Percentiles rank a stretch among this genome's conserved stretches.
Conservation (phyloP, 2,888 invertebrate species). For the Caenorhabditis japonica region DNA sequence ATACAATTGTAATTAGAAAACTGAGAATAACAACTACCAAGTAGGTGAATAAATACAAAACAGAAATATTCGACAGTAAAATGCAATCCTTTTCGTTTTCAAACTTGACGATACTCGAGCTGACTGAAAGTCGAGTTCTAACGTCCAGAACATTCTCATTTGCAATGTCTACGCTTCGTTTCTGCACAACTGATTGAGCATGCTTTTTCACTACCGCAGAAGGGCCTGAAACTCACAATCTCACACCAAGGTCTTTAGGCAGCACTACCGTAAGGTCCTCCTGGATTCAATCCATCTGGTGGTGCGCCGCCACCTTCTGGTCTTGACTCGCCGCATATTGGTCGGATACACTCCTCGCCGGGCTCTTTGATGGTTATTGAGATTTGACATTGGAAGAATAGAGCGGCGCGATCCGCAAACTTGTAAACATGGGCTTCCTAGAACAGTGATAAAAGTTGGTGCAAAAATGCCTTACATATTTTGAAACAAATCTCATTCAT, state of each 20-base stretch:
- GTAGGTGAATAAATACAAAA: conserved; percentile 20
- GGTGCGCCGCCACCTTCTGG: conserved; percentile 30
- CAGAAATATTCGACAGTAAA: conserved; percentile 12
- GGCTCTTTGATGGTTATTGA: conserved; percentile 68
- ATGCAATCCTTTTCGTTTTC: not conserved
- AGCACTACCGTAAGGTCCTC: conserved; percentile 17
- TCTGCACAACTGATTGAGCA: not conserved
- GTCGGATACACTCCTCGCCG: conserved; percentile 47
- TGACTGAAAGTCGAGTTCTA: conserved; percentile 17
- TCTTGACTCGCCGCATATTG: conserved; percentile 46
- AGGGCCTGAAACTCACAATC: not conserved
- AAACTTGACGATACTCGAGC: not conserved
- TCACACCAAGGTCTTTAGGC: no score
- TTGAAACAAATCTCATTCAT: no score
- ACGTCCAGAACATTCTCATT: conserved; percentile 12
- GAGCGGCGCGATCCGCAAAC: conserved; percentile 66
- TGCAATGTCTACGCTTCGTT: not conserved
- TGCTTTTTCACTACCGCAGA: not conserved
- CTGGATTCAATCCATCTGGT: conserved; percentile 5
- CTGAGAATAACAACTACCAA: conserved; percentile 8
- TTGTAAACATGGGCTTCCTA: conserved; percentile 70
- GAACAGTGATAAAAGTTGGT: no score
- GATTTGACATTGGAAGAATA: conserved; percentile 72
- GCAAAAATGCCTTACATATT: no score
- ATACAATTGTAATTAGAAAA: conserved; percentile 1